Conservation (phyloP, 2,113 vertebrate species). For the Dasyurus viverrinus region DNA sequence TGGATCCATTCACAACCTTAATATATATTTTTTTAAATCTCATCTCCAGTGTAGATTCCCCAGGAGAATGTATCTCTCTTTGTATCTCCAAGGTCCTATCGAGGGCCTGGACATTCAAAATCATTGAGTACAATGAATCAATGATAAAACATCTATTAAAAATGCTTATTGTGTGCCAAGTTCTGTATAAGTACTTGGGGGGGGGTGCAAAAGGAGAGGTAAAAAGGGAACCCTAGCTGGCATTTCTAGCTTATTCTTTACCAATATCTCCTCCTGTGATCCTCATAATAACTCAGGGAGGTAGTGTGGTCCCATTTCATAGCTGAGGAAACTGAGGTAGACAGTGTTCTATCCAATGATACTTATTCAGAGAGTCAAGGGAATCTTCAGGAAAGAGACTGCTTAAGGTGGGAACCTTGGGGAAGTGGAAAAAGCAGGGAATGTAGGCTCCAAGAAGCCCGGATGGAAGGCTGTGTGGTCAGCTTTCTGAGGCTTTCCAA, state of each 20-base stretch:
- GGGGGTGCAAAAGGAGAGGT: too few species aligned
- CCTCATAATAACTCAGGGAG: background rate
- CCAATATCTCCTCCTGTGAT: background rate
- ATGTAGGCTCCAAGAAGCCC: too few species aligned
- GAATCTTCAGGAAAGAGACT: too few species aligned
- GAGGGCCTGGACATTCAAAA: background rate
- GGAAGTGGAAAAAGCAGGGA: too few species aligned
- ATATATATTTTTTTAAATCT: background rate
- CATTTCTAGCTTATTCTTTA: too few species aligned
- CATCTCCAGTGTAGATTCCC: background rate
- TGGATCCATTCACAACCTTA: background rate
- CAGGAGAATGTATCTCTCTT: background rate
- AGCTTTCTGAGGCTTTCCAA: too few species aligned
- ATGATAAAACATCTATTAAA: background rate
- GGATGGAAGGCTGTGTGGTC: too few species aligned
- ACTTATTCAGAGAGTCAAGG: too few species aligned
- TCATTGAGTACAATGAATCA: background rate
- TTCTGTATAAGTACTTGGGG: background rate
- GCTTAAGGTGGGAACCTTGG: too few species aligned
- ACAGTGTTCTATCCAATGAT: background rate
- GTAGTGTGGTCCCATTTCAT: background rate
- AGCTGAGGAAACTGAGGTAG: background rate
- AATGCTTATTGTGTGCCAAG: background rate
- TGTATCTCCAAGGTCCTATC: background rate
- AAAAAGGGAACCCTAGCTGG: too few species aligned